These are phyloP conservation scores for Hyaena hyaena DNA, from an alignment of 2,113 vertebrate genomes.

Conservation along the genomic window DNA sequence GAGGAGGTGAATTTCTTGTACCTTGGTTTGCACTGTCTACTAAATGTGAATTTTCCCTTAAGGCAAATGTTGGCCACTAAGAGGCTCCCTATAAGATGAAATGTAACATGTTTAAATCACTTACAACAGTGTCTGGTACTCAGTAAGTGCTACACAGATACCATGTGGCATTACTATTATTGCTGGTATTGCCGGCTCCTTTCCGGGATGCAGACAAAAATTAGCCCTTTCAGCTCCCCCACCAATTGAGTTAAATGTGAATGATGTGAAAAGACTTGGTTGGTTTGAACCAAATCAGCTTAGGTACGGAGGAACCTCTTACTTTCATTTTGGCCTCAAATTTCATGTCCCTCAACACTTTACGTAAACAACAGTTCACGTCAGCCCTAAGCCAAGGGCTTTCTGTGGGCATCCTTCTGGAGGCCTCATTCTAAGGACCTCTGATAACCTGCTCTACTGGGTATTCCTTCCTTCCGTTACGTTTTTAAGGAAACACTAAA, in stretches of 20 bases:
- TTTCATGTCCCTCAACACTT: neutral
- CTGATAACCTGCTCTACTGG: neutral
- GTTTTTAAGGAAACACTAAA: conserved; percentile 39
- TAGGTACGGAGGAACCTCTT: neutral
- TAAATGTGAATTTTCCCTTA: neutral
- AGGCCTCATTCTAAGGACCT: neutral
- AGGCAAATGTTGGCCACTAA: neutral
- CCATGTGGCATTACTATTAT: neutral
- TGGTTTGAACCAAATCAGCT: neutral
- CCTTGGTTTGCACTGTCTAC: neutral
- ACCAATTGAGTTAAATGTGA: neutral
- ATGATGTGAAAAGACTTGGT: neutral
- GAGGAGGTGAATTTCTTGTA: neutral
- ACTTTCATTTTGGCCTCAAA: conserved; percentile 31
- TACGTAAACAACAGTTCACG: neutral
- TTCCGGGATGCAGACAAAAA: neutral
- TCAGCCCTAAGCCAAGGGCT: neutral
- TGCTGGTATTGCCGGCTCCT: neutral
- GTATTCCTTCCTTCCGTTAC: neutral
- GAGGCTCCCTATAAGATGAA: neutral
- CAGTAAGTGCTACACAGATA: neutral
- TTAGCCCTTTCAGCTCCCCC: neutral
- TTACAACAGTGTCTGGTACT: neutral
- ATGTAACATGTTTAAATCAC: neutral
- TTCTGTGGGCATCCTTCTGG: neutral